phyloP scores from a whole-genome alignment of 1,140 invertebrate species.

The Uloborus diversus region DNA sequence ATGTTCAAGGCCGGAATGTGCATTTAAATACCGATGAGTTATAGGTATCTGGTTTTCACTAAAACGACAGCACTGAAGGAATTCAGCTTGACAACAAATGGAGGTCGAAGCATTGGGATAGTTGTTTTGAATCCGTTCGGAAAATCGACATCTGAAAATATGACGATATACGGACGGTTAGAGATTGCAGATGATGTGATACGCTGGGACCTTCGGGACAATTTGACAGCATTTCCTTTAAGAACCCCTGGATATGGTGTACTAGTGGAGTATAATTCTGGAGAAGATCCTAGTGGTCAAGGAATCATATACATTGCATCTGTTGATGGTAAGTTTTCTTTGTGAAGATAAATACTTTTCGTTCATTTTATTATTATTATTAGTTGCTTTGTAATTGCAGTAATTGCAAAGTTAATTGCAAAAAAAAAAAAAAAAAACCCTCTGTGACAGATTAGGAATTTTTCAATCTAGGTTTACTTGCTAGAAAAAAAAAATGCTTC shows the following conservation, averaged over 20 bases:
- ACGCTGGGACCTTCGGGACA: conserved; percentile 80
- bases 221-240: conserved; percentile 86
- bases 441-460: no score
- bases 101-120: conserved; percentile 61
- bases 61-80: not conserved
- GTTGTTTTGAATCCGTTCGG: conserved; percentile 81
- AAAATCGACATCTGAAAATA: conserved; percentile 83
- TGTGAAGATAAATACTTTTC: not conserved
- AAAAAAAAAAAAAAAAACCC: no score
- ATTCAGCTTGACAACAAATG: conserved; percentile 54
- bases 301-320: conserved; percentile 77
- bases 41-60: conserved; percentile 19
- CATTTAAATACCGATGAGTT: conserved; percentile 16
- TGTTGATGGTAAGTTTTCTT: conserved; percentile 42
- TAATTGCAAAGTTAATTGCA: no score
- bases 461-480: no score
- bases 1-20: conserved; percentile 15
- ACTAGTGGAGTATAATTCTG: conserved; percentile 83
- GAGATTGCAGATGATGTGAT: conserved; percentile 67
- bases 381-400: no score
- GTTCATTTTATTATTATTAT: not conserved
- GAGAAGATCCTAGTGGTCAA: conserved; percentile 78
- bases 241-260: conserved; percentile 85
- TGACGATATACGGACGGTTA: conserved; percentile 79
- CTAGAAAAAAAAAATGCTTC: no score